phyloP scores from a whole-genome alignment of 2,113 vertebrate genomes.

The Sorex araneus region DNA sequence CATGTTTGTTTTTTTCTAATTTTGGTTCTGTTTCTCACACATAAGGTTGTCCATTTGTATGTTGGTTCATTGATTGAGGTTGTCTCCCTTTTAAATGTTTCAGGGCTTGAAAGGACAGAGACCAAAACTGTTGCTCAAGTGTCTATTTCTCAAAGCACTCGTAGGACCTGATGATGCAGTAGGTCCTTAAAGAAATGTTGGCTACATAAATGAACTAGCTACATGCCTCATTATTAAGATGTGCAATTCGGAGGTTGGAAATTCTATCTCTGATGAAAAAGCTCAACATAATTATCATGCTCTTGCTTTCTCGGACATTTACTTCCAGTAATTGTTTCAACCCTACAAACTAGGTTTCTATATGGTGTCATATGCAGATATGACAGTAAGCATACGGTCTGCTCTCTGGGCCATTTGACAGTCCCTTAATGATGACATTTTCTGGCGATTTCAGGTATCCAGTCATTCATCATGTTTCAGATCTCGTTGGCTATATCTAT shows the following conservation, averaged over 20 bases:
- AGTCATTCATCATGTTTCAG: constrained; percentile 66
- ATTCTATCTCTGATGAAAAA: neutral
- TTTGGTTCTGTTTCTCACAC: neutral
- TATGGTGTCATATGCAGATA: neutral
- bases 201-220: neutral
- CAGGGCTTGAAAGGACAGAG: neutral
- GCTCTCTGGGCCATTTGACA: neutral
- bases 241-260: no score
- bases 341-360: neutral
- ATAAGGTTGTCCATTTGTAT: neutral
- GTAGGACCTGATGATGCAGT: neutral
- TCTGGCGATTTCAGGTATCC: neutral
- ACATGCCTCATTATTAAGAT: neutral
- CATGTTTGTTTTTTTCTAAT: no score
- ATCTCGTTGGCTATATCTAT: constrained; percentile 45
- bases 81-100: neutral
- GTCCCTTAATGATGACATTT: constrained; percentile 30
- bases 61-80: neutral
- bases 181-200: neutral
- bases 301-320: neutral
- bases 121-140: neutral
- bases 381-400: neutral
- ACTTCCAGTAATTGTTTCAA: constrained; percentile 11
- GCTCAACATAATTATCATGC: neutral
- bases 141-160: neutral